A percentile compares a stretch with the other conserved stretches of the same genome.
Conservation (phyloP, 2,113 vertebrate genomes). For the Erpornis zantholeuca region DNA sequence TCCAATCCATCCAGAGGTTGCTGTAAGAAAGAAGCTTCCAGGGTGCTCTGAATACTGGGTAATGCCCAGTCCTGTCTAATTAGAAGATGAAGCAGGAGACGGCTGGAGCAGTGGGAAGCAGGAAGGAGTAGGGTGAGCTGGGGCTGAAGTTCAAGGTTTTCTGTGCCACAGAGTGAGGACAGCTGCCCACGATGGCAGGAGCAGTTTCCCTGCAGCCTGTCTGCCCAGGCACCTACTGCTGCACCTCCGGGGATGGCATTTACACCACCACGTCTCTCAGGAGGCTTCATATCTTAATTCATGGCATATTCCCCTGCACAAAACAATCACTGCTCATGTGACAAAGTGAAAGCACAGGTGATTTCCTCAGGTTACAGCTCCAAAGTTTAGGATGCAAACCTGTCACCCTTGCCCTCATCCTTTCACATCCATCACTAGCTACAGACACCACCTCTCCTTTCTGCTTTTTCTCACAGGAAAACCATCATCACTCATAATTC, state of each 20-base stretch:
- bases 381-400: not conserved
- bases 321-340: not conserved
- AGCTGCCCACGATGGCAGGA: fast-evolving
- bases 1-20: not conserved
- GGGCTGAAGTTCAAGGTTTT: not conserved
- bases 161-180: not conserved
- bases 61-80: not conserved
- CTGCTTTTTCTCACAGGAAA: not conserved
- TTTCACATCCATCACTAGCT: not conserved
- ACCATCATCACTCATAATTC: not conserved
- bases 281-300: not conserved
- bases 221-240: not conserved
- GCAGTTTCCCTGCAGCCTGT: not conserved
- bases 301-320: not conserved
- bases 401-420: not conserved
- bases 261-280: not conserved
- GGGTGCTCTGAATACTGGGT: not conserved
- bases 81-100: not conserved
- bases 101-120: not conserved
- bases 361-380: not conserved
- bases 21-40: not conserved
- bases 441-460: not conserved
- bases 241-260: not conserved
- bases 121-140: not conserved
- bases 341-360: not conserved